Evolutionary conservation across 2,888 invertebrate genomes (phyloP).

Genomic region (Bombylius discolor): DNA sequence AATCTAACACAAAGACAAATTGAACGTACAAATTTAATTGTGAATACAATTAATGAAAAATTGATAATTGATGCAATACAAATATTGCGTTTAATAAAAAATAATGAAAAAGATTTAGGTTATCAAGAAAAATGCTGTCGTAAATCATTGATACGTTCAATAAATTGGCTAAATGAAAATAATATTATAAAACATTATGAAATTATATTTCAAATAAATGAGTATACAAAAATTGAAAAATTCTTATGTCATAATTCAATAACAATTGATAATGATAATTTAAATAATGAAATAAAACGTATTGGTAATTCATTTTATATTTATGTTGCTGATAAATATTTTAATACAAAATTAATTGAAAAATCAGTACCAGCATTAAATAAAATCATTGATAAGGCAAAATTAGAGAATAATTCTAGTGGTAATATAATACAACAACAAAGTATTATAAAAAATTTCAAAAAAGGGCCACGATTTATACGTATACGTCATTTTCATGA

Average conservation of each 20-base stretch:
- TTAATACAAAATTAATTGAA: neutral
- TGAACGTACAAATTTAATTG: slow-evolving; percentile 47
- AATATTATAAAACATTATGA: slow-evolving; percentile 25
- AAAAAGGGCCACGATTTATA: slow-evolving; percentile 44
- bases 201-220: slow-evolving; percentile 20
- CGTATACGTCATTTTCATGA: slow-evolving; percentile 54
- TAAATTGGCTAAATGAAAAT: slow-evolving; percentile 40
- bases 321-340: neutral
- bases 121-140: slow-evolving; percentile 43
- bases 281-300: slow-evolving; percentile 22
- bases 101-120: slow-evolving; percentile 41
- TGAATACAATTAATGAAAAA: slow-evolving; percentile 45
- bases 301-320: neutral
- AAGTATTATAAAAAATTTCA: neutral
- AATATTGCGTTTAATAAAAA: slow-evolving; percentile 40
- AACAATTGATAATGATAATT: slow-evolving; percentile 18
- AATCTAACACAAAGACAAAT: slow-evolving; percentile 22
- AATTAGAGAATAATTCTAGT: no score
- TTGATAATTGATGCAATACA: slow-evolving; percentile 45
- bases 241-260: slow-evolving; percentile 27
- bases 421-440: neutral
- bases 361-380: slow-evolving; percentile 11
- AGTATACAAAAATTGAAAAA: slow-evolving; percentile 22
- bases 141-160: slow-evolving; percentile 48
- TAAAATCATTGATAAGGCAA: neutral